These are phyloP conservation scores for Tipula helvola DNA, from an alignment of 2,888 invertebrate species.

Conservation along the genomic window DNA sequence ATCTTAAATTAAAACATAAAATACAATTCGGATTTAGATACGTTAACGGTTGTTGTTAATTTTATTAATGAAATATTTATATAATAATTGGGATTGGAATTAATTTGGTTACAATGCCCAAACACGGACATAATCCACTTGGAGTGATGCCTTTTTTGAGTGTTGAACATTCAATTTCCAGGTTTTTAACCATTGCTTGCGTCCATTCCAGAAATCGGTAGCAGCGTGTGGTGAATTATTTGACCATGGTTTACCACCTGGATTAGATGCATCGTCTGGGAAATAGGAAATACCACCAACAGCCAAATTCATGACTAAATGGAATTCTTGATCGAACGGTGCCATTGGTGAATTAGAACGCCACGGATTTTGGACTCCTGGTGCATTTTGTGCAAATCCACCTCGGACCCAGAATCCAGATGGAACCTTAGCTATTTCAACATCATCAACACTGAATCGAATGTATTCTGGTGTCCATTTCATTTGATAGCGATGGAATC, in stretches of 20 bases:
- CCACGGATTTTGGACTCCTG: conserved; percentile 44
- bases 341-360: conserved; percentile 42
- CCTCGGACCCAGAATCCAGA: conserved; percentile 54
- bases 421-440: conserved; percentile 38
- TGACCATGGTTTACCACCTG: conserved; percentile 44
- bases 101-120: conserved; percentile 41
- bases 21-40: neutral
- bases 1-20: neutral
- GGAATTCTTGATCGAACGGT: conserved; percentile 55
- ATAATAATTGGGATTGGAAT: neutral
- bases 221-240: conserved; percentile 31
- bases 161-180: conserved; percentile 39
- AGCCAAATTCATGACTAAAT: conserved; percentile 52
- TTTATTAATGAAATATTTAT: neutral
- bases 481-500: conserved; percentile 51
- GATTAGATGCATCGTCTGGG: conserved; percentile 44
- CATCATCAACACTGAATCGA: conserved; percentile 36
- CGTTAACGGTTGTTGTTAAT: neutral
- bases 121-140: conserved; percentile 54
- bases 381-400: conserved; percentile 38
- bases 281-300: conserved; percentile 55
- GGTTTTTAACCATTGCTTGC: conserved; percentile 42
- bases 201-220: conserved; percentile 50
- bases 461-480: conserved; percentile 46
- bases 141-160: conserved; percentile 45